Base-by-base conservation (phyloP, 1,140 invertebrate genomes). In the Telenomus remus region DNA sequence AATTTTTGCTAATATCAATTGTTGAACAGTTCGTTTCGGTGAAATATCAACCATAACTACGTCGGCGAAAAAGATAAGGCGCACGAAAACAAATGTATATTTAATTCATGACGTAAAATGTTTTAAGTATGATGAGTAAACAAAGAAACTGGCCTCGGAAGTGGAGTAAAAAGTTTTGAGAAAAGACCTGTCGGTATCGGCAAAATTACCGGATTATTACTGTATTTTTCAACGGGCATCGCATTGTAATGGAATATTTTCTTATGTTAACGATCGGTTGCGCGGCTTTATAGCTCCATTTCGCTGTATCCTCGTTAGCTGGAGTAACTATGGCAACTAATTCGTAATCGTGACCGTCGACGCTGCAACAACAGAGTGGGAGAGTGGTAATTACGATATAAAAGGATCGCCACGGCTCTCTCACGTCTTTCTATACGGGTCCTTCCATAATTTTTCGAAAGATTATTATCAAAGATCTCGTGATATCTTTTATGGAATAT, bases 221-320 rank as follows among this genome's bases (percentile, higher is more conserved):
- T 73, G 74, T 73, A 79, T 74, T 78, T 72, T 75, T 70, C 60
- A 76, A 56, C 61, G 50, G 44, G 50, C 64, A 59, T 74, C 70
- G 61, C 68, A 77, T 71, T 75, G 70, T 70, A 77, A 74, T 71
- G 75, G 73, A 77, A 76, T 79, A 79, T 77, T 77, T 73, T 73
- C 74, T 73, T 78, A 76, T 79, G 74, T 77, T 79, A 79, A 79
- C 70, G 69, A 79, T 73, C 69, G 69, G 74, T 79, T 79, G 73
- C 51, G 53, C 71, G 61, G 56, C 73, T 79, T 79, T 79, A 79
- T 76, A 66, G 74, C 68, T 76, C 63, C 69, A 79, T 76, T 79
- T 76, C 71, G 63, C 72, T 69, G 68, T 69, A 79, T 79, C 77
- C 69, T 79, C 72, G 77, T 79, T 79, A 79, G 77, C 68, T 54